phyloP scores from a whole-genome alignment of 23 tunicate genomes.

The Halocynthia roretzi region DNA sequence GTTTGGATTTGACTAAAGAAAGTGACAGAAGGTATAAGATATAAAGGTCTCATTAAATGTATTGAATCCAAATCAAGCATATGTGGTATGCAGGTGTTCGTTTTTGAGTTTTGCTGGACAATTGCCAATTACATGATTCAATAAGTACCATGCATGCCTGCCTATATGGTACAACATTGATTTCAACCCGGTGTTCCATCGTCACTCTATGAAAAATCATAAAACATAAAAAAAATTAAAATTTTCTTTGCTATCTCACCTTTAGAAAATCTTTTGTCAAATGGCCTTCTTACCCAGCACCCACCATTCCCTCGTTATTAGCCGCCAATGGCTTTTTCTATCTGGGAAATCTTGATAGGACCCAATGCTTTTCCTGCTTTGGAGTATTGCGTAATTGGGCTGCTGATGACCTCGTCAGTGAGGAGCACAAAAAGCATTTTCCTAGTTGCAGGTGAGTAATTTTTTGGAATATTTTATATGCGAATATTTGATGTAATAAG shows the following conservation, averaged over 20 bases:
- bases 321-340: conserved; percentile 23
- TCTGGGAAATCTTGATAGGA: conserved; percentile 17
- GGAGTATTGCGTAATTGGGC: conserved; percentile 29
- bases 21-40: conserved; percentile 10
- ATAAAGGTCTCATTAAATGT: neutral
- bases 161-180: no score
- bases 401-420: conserved; percentile 8
- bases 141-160: no score
- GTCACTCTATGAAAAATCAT: no score
- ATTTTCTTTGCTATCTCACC: neutral
- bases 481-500: neutral
- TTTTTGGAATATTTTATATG: neutral
- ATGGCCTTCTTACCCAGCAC: conserved; percentile 30
- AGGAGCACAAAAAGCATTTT: conserved; percentile 31
- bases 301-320: conserved; percentile 5
- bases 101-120: no score
- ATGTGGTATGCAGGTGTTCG: no score
- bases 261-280: conserved; percentile 10
- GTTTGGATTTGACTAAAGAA: conserved; percentile 4
- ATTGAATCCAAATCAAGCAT: no score
- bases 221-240: no score
- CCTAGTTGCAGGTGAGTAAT: conserved; percentile 28
- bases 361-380: conserved; percentile 21
- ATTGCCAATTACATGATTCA: no score
- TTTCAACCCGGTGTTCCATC: no score